Evolutionary conservation across 2,888 invertebrate species (phyloP), one percentile per base, ranked within the genome.

Genomic region (Lysandra coridon): DNA sequence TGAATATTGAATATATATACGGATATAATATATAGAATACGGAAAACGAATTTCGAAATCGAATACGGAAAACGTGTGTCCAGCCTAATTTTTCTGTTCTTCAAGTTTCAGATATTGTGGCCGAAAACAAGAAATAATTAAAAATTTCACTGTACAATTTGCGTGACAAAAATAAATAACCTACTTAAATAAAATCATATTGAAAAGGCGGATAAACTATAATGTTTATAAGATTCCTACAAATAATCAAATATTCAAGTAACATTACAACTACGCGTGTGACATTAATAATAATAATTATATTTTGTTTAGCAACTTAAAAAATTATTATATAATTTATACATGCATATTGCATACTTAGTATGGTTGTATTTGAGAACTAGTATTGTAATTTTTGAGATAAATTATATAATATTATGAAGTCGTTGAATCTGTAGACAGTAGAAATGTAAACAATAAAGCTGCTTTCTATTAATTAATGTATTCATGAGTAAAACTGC

Each of bases 171-270:
- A 69, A 33, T 69, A 33, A 69, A 69, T 62, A 23, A 62, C 62
- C 5, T 62, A 57, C 23, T 62, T 62, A 62, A 69, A 33, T 69
- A 69, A 69, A 69, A 69, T 69, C 5, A 69, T 33, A 69, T 69
- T 69, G 4, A 69, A 69, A 75, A 49, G 44, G 75, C 75, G 44
- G 75, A 75, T 69, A 69, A 69, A 69, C 69, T 37, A 69, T 69
- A 75, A 69, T 69, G 49, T 75, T 75, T 49, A 75, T 75, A 75
- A 30, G 7, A 49, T 49, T 75, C 49, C 30, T 75, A 75, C n/a
- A 75, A 75, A 75, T 75, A 23, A 75, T 44, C 49, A 49, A 44
- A 49, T 49, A 30, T 49, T 75, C 12, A 75, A 75, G 44, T 30
- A 69, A 14, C 12, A 69, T 12, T 69, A 69, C 14, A 69, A 14